phyloP scores from a whole-genome alignment of 2,113 vertebrate species.

The Mungos mungo region DNA sequence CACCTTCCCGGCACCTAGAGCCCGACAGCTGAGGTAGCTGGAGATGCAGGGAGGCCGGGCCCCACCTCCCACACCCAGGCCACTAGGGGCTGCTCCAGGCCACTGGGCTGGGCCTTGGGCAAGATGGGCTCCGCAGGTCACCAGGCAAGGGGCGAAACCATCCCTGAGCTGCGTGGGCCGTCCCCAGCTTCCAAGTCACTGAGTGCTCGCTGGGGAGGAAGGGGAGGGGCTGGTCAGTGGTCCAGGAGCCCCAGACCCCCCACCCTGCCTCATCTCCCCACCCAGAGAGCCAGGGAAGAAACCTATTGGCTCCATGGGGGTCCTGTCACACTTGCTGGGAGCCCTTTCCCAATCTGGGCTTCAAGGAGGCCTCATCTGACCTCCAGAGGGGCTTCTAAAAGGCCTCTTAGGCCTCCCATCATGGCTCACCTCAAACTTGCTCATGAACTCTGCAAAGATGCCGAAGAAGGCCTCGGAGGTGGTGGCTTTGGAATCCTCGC shows the following conservation, averaged over 20 bases:
- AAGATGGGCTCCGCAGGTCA: constrained; percentile 78
- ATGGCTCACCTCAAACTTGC: constrained; percentile 95
- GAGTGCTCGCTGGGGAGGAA: constrained; percentile 90
- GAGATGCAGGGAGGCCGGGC: neutral
- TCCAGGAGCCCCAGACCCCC: too few relatives aligned
- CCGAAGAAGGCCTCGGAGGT: constrained; percentile 96
- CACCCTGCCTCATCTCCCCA: neutral
- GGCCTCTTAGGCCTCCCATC: neutral
- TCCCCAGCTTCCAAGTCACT: constrained; percentile 91
- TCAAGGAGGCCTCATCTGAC: neutral
- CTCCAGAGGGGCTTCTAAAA: neutral
- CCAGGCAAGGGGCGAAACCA: constrained; percentile 95
- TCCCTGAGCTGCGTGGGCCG: constrained; percentile 90
- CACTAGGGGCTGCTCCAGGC: neutral
- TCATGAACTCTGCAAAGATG: constrained; percentile 96
- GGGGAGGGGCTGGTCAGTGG: neutral
- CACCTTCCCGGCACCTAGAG: neutral
- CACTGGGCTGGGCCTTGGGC: neutral
- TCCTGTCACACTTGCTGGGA: neutral
- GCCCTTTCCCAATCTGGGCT: neutral
- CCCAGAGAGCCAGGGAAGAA: neutral
- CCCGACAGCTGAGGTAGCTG: constrained; percentile 66
- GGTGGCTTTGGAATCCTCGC: constrained; percentile 94
- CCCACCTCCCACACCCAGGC: neutral
- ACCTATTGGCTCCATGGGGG: neutral